These are phyloP conservation scores for Baccha elongata DNA, from an alignment of 2,888 invertebrate species.

Conservation along the genomic window DNA sequence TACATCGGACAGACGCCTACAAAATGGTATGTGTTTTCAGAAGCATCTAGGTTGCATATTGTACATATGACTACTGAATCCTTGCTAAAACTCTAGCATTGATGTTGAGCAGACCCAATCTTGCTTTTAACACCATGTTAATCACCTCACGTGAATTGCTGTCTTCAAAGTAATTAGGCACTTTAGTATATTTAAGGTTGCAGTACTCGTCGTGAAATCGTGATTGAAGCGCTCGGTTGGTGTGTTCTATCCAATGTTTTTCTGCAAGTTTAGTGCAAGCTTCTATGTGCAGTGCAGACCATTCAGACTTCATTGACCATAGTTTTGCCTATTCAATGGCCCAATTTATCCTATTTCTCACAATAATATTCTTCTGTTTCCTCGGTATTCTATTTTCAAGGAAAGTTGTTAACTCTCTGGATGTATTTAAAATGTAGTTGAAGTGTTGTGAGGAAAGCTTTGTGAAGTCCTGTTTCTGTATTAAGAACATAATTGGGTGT, in stretches of 20 bases:
- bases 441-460: not conserved
- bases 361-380: too few species aligned
- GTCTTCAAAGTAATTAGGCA: constrained; percentile 18
- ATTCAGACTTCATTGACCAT: too few species aligned
- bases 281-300: too few species aligned
- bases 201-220: constrained; percentile 21
- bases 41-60: not conserved
- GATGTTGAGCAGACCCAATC: not conserved
- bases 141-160: not conserved
- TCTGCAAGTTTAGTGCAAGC: not conserved
- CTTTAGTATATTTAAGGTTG: not conserved
- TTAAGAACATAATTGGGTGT: not conserved
- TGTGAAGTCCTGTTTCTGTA: not conserved
- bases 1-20: not conserved
- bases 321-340: too few species aligned
- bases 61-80: not conserved
- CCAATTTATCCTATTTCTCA: too few species aligned
- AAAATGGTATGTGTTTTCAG: not conserved
- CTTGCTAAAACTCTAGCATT: not conserved
- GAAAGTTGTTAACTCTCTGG: too few species aligned
- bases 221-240: not conserved
- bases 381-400: too few species aligned
- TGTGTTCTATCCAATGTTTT: not conserved
- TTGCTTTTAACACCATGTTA: not conserved
- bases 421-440: too few species aligned